Percentiles rank a stretch among this genome's conserved stretches.
phyloP scores from a whole-genome alignment of 30 jellyfish, hydroid and myxozoan species.

The Turritopsis dohrnii region DNA sequence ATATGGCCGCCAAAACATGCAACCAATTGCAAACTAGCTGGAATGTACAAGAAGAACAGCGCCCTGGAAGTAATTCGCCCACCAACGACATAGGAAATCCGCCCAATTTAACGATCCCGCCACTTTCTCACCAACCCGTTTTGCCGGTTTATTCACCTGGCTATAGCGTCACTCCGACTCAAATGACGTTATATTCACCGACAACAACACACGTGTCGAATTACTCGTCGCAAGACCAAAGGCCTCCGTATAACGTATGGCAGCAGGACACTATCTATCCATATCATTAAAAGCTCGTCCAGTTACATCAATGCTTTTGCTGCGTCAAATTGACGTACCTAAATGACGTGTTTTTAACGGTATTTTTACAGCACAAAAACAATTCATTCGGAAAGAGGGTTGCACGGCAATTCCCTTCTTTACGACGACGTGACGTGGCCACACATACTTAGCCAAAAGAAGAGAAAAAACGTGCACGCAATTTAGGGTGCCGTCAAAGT shows the following conservation, averaged over 20 bases:
- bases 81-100: conserved; percentile 31
- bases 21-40: not conserved
- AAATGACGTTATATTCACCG: not conserved
- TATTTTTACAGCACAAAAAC: not conserved
- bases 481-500: not conserved
- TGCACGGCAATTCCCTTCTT: not conserved
- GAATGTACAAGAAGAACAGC: conserved; percentile 41
- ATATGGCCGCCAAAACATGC: not conserved
- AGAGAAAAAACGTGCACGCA: too few relatives aligned
- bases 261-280: conserved; percentile 1
- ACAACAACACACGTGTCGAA: not conserved
- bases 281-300: not conserved
- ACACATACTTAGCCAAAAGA: not conserved
- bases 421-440: not conserved
- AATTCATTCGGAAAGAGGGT: not conserved
- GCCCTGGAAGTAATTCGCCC: conserved; percentile 59
- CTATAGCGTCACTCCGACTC: not conserved
- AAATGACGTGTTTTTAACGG: not conserved
- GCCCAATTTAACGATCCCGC: conserved; percentile 64
- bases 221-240: not conserved
- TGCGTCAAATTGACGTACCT: not conserved
- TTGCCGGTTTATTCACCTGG: conserved; percentile 5
- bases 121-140: conserved; percentile 69
- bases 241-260: not conserved
- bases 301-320: not conserved